Evolutionary conservation across 2,113 vertebrate species (phyloP), one percentile per base, ranked within the genome.

Genomic region (Atrichornis clamosus): DNA sequence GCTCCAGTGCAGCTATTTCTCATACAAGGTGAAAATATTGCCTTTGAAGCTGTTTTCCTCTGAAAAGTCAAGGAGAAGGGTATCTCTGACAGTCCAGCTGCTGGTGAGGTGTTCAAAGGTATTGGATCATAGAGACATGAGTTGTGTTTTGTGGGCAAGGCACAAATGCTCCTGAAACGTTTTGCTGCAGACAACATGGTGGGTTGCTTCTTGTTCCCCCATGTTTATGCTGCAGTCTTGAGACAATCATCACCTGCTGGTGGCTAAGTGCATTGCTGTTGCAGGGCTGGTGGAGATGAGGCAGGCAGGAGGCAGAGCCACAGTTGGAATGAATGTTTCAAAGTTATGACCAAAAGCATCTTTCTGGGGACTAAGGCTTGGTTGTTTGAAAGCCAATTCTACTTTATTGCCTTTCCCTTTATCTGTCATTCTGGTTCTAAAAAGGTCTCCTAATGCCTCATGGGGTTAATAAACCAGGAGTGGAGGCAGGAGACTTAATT

Each of bases 391-490:
- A 93, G 70, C 46, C 42, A 58, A 63, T 96, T 85, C 53, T 77
- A 50, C 56, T 91, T 92, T 94, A 79, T 93, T 91, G 37, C 30
- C 65, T 82, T 75, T 70, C 83, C 37, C 14, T 91, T 80, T 87
- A 49, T 64, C 53, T 77, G 50, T 55, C 50, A 11, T 80, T 89
- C 41, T 70, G 47, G 23, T 95, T 92, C 89, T 88, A 16, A 56
- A 93, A 87, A 72, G 56, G 49, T 75, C 59, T 44, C 30, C 53
- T 55, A 77, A 69, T 47, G 70, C 84, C 87, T 89, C 68, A 3
- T 67, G 80, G 84, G 93, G 47, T 91, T 95, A 92, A 94, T 92
- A 94, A 96, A 91, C 37, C n/a, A n/a, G 60, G 44, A 67, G 50
- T 10, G 35, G 63, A 93, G 46, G 89, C 70, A 86, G 75, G 63